Conservation (phyloP, 2,797 vertebrate species). For the Hirundo rustica region DNA sequence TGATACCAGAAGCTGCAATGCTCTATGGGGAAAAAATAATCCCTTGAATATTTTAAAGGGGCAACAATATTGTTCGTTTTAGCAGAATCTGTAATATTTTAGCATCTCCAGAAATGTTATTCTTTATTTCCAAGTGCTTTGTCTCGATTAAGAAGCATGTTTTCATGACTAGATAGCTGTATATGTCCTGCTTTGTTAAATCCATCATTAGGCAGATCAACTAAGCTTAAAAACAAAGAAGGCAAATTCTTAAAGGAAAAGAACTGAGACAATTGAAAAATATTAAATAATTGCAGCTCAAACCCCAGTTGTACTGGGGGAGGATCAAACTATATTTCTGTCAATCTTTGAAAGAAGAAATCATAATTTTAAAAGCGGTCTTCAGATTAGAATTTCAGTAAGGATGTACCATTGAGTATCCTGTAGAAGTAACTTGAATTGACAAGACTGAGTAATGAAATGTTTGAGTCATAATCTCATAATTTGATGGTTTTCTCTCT, state of each 20-base stretch:
- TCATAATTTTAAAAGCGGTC: background rate
- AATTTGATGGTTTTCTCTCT: background rate
- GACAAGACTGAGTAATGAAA: background rate
- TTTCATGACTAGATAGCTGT: background rate
- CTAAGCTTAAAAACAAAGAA: slow-evolving; percentile 31
- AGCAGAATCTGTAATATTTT: background rate
- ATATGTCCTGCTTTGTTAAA: slow-evolving; percentile 38
- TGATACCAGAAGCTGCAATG: background rate
- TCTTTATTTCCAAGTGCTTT: background rate
- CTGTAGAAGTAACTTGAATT: background rate
- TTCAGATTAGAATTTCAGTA: background rate
- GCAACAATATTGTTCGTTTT: background rate
- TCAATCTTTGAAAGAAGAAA: background rate
- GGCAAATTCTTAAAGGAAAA: slow-evolving; percentile 44
- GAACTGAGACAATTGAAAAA: background rate
- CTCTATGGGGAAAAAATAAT: background rate
- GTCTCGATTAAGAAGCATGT: background rate
- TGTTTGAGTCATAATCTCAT: background rate
- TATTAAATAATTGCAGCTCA: background rate
- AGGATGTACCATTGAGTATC: background rate
- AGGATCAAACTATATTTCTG: background rate
- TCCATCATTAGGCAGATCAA: slow-evolving; percentile 54
- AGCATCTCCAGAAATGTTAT: background rate
- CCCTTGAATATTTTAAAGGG: background rate
- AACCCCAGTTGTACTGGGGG: background rate